Evolutionary conservation across 2,113 vertebrate genomes (phyloP).

Genomic region (Anguilla rostrata): DNA sequence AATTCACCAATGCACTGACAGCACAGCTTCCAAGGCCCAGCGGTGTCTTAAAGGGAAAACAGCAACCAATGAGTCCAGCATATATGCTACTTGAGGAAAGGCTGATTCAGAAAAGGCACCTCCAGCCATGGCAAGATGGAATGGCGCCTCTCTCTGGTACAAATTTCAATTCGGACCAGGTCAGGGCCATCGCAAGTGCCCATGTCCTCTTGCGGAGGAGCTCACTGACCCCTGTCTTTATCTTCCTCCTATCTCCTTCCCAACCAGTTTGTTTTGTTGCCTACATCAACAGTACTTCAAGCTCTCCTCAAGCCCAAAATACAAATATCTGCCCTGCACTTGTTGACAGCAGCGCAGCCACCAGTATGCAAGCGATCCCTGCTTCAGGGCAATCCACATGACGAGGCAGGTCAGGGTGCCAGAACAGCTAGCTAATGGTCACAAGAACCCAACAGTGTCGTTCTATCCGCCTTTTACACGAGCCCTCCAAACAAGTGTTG

Average conservation of each 20-base stretch:
- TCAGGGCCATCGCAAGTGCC: constrained; percentile 2
- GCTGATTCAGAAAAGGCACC: neutral
- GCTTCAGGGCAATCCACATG: neutral
- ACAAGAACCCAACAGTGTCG: constrained; percentile 11
- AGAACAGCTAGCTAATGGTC: neutral
- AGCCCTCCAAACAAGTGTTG: constrained; percentile 3
- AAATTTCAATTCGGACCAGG: neutral
- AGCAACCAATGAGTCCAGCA: neutral
- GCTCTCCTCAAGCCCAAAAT: constrained; percentile 8
- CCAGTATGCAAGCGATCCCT: constrained; percentile 2
- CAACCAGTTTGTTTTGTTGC: neutral
- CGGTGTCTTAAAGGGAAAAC: no score
- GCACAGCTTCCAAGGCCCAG: neutral
- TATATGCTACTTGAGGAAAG: neutral
- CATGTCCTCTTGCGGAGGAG: neutral
- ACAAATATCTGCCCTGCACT: neutral
- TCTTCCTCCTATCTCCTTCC: neutral
- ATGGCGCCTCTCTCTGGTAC: no score
- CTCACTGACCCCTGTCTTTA: neutral
- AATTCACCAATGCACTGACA: neutral
- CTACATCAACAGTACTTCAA: neutral
- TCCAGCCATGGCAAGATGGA: neutral
- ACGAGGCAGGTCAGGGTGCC: neutral
- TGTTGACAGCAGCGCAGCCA: constrained; percentile 13
- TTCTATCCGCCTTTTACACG: neutral